Percentiles rank a stretch among this genome's conserved stretches.
phyloP scores from a whole-genome alignment of 1,140 invertebrate genomes.

The Metopolophium dirhodum region DNA sequence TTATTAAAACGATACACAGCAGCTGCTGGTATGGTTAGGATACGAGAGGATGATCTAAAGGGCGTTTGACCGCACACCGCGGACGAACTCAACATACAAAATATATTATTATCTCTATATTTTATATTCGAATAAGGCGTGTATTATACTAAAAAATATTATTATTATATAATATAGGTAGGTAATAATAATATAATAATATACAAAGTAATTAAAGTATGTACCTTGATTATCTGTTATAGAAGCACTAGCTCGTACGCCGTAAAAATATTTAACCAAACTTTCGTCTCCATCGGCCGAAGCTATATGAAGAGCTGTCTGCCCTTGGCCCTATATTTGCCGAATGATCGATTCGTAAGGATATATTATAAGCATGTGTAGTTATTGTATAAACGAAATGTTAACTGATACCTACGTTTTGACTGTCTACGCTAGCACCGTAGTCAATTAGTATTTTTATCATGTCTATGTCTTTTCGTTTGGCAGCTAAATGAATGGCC shows the following conservation, averaged over 20 bases:
- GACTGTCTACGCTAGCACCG: conserved; percentile 86
- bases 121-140: too few species aligned
- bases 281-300: conserved; percentile 94
- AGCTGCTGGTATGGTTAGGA: too few species aligned
- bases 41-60: too few species aligned
- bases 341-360: not conserved
- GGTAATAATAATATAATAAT: too few species aligned
- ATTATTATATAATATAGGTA: not conserved
- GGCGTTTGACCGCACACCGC: too few species aligned
- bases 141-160: not conserved
- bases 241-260: conserved; percentile 90
- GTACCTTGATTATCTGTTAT: conserved; percentile 88
- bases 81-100: too few species aligned
- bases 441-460: conserved; percentile 89
- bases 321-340: conserved; percentile 77
- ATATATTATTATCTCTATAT: too few species aligned
- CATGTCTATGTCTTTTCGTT: conserved; percentile 89
- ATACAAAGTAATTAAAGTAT: too few species aligned
- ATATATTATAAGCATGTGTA: not conserved
- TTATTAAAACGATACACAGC: not conserved
- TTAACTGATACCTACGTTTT: conserved; percentile 71
- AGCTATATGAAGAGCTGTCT: conserved; percentile 92
- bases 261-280: conserved; percentile 93
- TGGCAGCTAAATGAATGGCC: conserved; percentile 88
- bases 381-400: not conserved